Evolutionary conservation across 2,113 vertebrate species (phyloP).

Genomic region (Callospermophilus lateralis): DNA sequence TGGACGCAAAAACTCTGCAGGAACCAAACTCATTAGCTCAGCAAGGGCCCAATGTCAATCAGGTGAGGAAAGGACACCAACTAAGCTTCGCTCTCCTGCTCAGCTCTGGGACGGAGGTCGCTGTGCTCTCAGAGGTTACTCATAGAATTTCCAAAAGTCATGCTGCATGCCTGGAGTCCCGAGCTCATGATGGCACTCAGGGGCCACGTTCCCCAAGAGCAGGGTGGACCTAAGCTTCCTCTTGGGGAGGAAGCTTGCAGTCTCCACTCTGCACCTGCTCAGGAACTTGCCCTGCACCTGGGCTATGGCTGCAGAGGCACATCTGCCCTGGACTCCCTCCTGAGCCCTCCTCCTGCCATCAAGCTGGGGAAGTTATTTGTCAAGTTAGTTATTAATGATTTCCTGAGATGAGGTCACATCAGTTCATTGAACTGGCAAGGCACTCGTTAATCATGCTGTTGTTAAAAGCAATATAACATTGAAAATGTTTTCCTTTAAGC

Average conservation of each 20-base stretch:
- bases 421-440: background rate
- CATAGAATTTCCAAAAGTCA: background rate
- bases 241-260: too few relatives aligned
- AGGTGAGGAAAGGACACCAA: background rate
- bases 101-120: background rate
- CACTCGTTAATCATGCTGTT: background rate
- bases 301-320: rapidly evolving
- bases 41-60: too few relatives aligned
- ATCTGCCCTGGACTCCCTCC: background rate
- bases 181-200: background rate
- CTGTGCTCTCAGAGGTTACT: background rate
- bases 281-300: too few relatives aligned
- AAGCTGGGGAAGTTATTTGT: background rate
- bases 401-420: background rate
- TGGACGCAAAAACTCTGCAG: background rate
- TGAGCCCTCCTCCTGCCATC: too few relatives aligned
- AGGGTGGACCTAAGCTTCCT: rapidly evolving
- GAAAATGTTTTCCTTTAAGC: background rate
- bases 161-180: rapidly evolving
- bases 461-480: background rate
- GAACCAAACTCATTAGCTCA: background rate
- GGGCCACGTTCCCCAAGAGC: too few relatives aligned
- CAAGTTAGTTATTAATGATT: background rate
- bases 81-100: background rate
- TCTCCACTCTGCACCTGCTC: background rate